These are phyloP conservation scores for Tryphoninae sp. DNA, from an alignment of 2,888 invertebrate species.

Conservation along the genomic window DNA sequence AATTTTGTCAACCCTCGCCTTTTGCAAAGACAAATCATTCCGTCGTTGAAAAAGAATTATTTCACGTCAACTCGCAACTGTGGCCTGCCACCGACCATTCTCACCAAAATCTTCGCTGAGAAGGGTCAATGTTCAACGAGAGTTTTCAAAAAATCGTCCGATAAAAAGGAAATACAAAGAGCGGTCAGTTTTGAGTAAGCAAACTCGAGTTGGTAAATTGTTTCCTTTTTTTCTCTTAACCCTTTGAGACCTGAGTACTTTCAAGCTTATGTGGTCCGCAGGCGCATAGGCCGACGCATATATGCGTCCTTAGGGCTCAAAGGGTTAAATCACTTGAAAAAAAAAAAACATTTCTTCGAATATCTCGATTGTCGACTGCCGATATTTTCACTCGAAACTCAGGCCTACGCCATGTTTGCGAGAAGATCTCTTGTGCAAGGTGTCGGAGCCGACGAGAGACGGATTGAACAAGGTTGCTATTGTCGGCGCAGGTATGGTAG, in stretches of 20 bases:
- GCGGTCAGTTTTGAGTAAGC: slow-evolving; percentile 73
- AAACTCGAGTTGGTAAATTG: slow-evolving; percentile 19
- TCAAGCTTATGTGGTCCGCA: no score
- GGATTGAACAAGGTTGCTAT: slow-evolving; percentile 83
- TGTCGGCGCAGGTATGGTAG: slow-evolving; percentile 86
- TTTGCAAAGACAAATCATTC: background rate
- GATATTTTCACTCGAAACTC: slow-evolving; percentile 19
- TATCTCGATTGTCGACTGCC: background rate
- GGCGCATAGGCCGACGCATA: no score
- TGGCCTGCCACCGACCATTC: slow-evolving; percentile 66
- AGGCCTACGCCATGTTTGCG: slow-evolving; percentile 70
- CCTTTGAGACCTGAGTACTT: no score
- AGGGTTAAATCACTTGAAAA: background rate
- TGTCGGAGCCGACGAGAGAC: slow-evolving; percentile 76
- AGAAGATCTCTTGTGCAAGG: slow-evolving; percentile 76
- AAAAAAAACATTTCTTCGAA: no score
- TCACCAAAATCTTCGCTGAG: slow-evolving; percentile 64
- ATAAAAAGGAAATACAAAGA: slow-evolving; percentile 67
- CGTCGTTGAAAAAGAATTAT: slow-evolving; percentile 30
- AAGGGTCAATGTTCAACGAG: slow-evolving; percentile 43
- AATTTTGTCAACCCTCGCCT: slow-evolving; percentile 35
- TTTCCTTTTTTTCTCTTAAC: slow-evolving; percentile 14
- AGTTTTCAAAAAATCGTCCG: slow-evolving; percentile 59
- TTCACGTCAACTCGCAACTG: slow-evolving; percentile 40
- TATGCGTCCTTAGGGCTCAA: no score